Percentiles rank a stretch among this genome's conserved stretches.
Evolutionary conservation across 2,797 vertebrate genomes (phyloP).

Genomic region (Danio albolineatus): DNA sequence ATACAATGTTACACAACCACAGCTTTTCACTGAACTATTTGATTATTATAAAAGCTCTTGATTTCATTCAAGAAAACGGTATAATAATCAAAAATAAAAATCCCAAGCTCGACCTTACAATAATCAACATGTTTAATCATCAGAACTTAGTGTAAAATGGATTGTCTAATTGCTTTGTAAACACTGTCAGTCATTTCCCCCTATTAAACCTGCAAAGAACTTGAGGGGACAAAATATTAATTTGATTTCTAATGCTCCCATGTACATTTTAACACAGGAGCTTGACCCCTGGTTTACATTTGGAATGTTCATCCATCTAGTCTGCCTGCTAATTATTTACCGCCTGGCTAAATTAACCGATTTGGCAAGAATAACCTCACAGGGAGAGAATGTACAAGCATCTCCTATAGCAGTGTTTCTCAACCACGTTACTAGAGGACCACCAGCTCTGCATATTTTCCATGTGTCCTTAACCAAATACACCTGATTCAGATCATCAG

Average conservation of each 20-base stretch:
- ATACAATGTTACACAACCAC: neutral
- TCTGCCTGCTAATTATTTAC: neutral
- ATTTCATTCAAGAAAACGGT: neutral
- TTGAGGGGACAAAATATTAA: neutral
- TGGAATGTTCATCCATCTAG: neutral
- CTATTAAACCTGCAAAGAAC: neutral
- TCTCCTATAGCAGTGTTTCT: neutral
- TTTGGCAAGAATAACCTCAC: neutral
- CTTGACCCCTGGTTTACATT: neutral
- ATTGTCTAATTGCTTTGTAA: neutral
- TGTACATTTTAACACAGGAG: conserved; percentile 8
- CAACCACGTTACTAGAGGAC: no score
- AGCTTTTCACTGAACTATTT: neutral
- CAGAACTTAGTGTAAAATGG: conserved; percentile 3
- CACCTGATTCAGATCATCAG: no score
- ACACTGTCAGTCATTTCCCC: conserved; percentile 28
- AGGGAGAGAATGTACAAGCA: no score
- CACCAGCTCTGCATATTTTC: no score
- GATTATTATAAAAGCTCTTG: conserved; percentile 9
- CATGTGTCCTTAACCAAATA: no score
- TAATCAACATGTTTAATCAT: conserved; percentile 24
- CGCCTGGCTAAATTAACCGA: conserved; percentile 17
- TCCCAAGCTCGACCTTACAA: conserved; percentile 10
- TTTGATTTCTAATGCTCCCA: conserved; percentile 3
- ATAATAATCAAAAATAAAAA: neutral